Percentiles rank a stretch among this genome's conserved stretches.
Evolutionary conservation across 2,888 invertebrate genomes (phyloP).

Genomic region (Macrosoma leucophasiata): DNA sequence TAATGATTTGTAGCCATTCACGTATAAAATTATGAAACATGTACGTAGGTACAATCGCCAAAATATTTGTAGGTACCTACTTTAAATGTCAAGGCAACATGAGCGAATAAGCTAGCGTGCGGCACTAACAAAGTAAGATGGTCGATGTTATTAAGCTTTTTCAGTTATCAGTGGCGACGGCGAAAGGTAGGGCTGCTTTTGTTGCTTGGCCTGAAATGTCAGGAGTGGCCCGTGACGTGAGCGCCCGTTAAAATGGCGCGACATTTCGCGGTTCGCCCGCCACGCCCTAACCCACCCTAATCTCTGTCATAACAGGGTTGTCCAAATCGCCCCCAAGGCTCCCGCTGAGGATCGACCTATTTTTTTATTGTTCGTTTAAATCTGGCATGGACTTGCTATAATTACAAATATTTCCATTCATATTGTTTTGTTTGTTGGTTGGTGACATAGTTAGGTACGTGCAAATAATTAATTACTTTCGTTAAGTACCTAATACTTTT

Average conservation of each 20-base stretch:
- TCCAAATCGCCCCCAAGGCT: constrained; percentile 47
- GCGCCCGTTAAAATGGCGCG: constrained; percentile 60
- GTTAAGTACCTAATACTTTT: no score
- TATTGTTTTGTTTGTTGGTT: no score
- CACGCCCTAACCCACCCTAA: constrained; percentile 67
- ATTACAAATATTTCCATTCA: no score
- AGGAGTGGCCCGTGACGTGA: constrained; percentile 72
- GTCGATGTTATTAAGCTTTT: constrained; percentile 57
- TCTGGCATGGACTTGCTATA: no score
- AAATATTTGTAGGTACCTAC: constrained; percentile 9
- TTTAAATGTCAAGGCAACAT: constrained; percentile 63
- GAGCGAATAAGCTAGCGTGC: constrained; percentile 39
- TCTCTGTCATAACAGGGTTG: constrained; percentile 59
- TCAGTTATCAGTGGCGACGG: constrained; percentile 55
- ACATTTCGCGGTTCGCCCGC: constrained; percentile 61
- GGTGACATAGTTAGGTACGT: no score
- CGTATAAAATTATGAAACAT: no score
- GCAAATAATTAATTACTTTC: no score
- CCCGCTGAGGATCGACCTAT: constrained; percentile 41
- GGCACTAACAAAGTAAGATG: constrained; percentile 55
- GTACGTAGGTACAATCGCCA: no score
- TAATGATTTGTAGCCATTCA: no score
- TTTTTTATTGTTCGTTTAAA: constrained; percentile 34
- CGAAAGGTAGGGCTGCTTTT: constrained; percentile 68
- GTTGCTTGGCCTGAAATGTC: constrained; percentile 67